Evolutionary conservation across 2,113 vertebrate genomes (phyloP).

Genomic region (Pipra filicauda): DNA sequence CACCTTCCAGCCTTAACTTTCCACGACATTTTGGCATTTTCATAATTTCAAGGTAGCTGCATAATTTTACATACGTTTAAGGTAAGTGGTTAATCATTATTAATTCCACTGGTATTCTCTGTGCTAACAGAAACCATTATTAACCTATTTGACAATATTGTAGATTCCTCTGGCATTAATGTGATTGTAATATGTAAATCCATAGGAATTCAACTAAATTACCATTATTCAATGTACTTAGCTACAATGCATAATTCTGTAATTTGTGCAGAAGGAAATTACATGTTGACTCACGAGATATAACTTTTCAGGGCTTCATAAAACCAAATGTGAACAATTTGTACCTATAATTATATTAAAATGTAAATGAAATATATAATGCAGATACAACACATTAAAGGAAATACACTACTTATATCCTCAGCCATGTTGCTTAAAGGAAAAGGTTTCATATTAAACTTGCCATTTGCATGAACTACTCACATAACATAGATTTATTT

Average conservation of each 20-base stretch:
- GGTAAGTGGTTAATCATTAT: slow-evolving; percentile 36
- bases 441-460: background rate
- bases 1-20: background rate
- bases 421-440: background rate
- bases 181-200: slow-evolving; percentile 53
- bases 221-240: slow-evolving; percentile 32
- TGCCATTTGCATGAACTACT: background rate
- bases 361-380: slow-evolving; percentile 16
- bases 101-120: slow-evolving; percentile 15
- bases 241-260: slow-evolving; percentile 40
- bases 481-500: background rate
- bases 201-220: slow-evolving; percentile 54
- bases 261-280: slow-evolving; percentile 57
- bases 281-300: slow-evolving; percentile 46
- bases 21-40: background rate
- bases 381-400: background rate
- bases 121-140: slow-evolving; percentile 32
- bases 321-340: slow-evolving; percentile 49
- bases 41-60: slow-evolving; percentile 29
- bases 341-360: slow-evolving; percentile 44
- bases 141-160: slow-evolving; percentile 49
- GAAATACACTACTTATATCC: background rate
- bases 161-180: slow-evolving; percentile 46
- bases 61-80: slow-evolving; percentile 39
- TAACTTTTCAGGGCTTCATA: slow-evolving; percentile 32